Evolutionary conservation across 2,888 invertebrate species (phyloP), one percentile per base, ranked within the genome.

Genomic region (Eledona agricola): DNA sequence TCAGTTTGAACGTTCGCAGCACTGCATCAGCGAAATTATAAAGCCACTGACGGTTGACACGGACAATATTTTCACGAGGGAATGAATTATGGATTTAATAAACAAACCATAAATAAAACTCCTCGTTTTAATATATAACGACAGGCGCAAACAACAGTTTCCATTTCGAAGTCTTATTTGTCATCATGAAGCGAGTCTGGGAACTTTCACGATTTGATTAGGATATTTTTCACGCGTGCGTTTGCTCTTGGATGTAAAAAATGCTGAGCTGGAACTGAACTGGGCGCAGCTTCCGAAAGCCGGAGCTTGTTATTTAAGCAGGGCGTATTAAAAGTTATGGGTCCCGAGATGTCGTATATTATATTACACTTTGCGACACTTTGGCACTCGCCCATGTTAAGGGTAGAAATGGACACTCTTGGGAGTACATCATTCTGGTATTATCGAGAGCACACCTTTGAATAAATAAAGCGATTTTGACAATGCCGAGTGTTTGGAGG

Each of bases 31-130:
- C 28, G 29, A 45, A 56, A 47, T 43, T 42, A 53, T 22, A 37
- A 53, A 56, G 47, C 52, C 35, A 49, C 50, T 46, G 51, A 54
- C 32, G 35, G 53, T 54, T 57, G 62, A 60, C 59, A 59, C 52
- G 53, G 57, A 58, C 59, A 59, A 61, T 62, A 63, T 60, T 65
- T 58, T 50, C 47, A 60, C 55, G 56, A 55, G 43, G 45, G 49
- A 57, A 55, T 62, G 64, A 65, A 60, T 64, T 65, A 65, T 64
- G 62, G 63, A 62, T 64, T 63, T 64, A 64, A 65, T 65, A 64
- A 65, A 65, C 64, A 65, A 64, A 63, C 64, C 64, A 65, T 65
- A 65, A 64, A 65, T 64, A 65, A 64, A 58, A 60, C 51, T 58
- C n/a, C n/a, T n/a, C 55, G 55, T 58, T 49, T 60, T 65, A 63